Evolutionary conservation across 2,797 vertebrate species (phyloP), one percentile per base, ranked within the genome.

Genomic region (Tolypeutes matacus): DNA sequence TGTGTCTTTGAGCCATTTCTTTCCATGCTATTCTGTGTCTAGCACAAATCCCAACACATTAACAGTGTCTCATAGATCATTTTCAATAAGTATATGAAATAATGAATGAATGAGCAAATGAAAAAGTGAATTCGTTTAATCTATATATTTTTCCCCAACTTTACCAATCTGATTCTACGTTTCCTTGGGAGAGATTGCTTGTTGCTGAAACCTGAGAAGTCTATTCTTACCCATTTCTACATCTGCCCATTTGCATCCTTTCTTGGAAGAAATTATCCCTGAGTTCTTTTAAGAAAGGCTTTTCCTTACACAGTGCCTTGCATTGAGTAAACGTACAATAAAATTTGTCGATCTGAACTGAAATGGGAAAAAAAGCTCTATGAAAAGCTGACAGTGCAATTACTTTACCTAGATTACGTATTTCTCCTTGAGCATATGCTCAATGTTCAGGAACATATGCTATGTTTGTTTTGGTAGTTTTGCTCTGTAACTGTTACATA

Each of bases 401-500:
- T 94, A 58, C 89, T 93, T 91, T 85, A 93, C 96, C 89, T 94
- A 72, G 1, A 94, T 85, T 76, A 60, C 6, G 3, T 72, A 56
- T 81, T 87, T 42, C 36, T 94, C 21, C 1, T 65, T 87, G 86
- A 67, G 83, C 95, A 94, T 96, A 97, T 95, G 96, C 5, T 97
- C 91, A 60, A 9, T 75, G 80, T 78, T 89, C 60, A 81, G 14
- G 27, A 89, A 85, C 97, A 95, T 97, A 95, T 96, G 96, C 69
- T 96, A 64, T n/a, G 20, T 86, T 95, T 93, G 69, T 73, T 93
- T 72, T 49, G 3, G 31, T 80, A 90, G 72, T 92, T 92, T 86
- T 96, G 80, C 25, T 97, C 46, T 91, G 73, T 90, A 65, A 49
- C 70, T 91, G 81, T 88, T 93, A 21, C 34, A 89, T 62, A 78